Conservation (phyloP, 2,888 invertebrate genomes). For the Exephanes ischioxanthus region DNA sequence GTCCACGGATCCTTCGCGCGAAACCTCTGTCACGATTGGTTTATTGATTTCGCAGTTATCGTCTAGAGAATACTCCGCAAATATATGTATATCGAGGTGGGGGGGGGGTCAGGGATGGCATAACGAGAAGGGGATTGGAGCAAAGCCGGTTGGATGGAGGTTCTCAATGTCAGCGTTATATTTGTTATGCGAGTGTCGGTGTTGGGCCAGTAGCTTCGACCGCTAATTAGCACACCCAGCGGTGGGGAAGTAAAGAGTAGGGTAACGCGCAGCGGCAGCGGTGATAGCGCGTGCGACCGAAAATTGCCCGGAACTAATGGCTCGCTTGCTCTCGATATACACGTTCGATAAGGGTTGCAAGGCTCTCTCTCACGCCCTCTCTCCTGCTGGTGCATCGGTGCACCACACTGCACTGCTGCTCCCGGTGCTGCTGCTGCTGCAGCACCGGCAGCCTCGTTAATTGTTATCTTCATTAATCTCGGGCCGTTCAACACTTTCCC, state of each 20-base stretch:
- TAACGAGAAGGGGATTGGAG: constrained; percentile 3
- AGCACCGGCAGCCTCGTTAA: constrained; percentile 48
- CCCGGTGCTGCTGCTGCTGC: constrained; percentile 6
- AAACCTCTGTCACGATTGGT: constrained; percentile 17
- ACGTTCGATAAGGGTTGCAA: constrained; percentile 47
- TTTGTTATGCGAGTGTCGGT: constrained; percentile 33
- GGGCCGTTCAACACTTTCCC: constrained; percentile 48
- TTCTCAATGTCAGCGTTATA: constrained; percentile 48
- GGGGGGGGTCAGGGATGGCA: neutral
- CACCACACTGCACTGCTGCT: constrained; percentile 31
- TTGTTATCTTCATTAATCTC: constrained; percentile 62
- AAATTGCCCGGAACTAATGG: constrained; percentile 62
- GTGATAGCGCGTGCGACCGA: constrained; percentile 52
- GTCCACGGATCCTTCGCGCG: neutral
- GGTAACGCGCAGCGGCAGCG: constrained; percentile 20
- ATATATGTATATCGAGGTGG: constrained; percentile 2
- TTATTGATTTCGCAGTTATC: constrained; percentile 29
- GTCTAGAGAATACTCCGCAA: constrained; percentile 9
- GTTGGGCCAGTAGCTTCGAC: constrained; percentile 32
- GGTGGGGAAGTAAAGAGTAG: constrained; percentile 15
- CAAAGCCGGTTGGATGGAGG: constrained; percentile 5
- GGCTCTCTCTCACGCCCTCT: constrained; percentile 21
- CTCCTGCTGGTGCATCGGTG: constrained; percentile 26
- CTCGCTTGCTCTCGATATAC: constrained; percentile 52
- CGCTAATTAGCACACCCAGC: constrained; percentile 58